Evolutionary conservation across 2,797 vertebrate species (phyloP), one percentile per base, ranked within the genome.

Genomic region (Bovichtus diacanthus): DNA sequence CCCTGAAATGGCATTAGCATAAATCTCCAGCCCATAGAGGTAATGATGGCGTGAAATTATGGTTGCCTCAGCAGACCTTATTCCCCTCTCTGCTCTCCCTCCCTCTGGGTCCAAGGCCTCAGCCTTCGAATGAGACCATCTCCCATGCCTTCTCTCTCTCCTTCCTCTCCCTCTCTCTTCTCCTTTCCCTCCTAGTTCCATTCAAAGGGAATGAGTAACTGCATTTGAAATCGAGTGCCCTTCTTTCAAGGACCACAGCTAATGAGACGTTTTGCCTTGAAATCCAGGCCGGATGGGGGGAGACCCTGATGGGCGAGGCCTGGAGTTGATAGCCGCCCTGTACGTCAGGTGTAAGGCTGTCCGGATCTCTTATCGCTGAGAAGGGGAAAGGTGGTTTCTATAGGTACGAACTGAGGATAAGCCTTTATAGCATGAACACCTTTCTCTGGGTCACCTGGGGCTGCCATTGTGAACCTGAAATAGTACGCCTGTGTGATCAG

Each of bases 231-330:
- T 94, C 87, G 92, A 93, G 91, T 89, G 86, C 90, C 90, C 93
- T 85, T 93, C 93, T 93, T 95, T 95, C 93, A 93, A 95, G 94
- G 94, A 90, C 94, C 90, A 80, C 78, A 78, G 90, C 93, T 96
- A 96, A 95, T 95, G 94, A 96, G 94, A 94, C 91, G 61, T 93
- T 95, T 95, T 95, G 93, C 93, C 94, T 95, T 95, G 93, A 95
- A 95, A 94, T 94, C 91, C 86, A 87, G 90, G 87, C 88, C 68
- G 87, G 81, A 87, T 82, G 83, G 50, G 71, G 81, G 82, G 80
- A 88, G 90, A 92, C 84, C 89, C 91, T 90, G 89, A 91, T 87
- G 92, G 92, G 92, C 76, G 72, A 88, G 88, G 89, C 91, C 90
- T 82, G 88, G 80, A 92, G 91, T 92, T 92, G 83, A 91, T 92